These are phyloP conservation scores for Abrostola tripartita DNA, from an alignment of 2,888 invertebrate species.

Conservation along the genomic window DNA sequence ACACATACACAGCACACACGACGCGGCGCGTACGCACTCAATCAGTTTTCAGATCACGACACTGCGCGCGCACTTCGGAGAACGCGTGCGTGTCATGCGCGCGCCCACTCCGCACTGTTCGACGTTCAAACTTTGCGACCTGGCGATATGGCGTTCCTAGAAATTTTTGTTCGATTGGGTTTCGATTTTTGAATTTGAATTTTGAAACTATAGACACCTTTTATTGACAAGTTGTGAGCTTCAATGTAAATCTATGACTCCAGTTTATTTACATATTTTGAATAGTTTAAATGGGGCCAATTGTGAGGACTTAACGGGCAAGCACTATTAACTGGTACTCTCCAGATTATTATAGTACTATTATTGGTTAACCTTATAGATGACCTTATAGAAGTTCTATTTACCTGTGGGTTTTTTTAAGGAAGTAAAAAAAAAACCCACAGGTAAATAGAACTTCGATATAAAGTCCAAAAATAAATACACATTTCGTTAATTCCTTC, in stretches of 20 bases:
- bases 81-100: conserved; percentile 77
- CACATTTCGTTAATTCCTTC: no score
- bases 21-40: conserved; percentile 50
- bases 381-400: no score
- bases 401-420: no score
- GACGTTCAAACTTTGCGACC: conserved; percentile 38
- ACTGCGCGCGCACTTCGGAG: conserved; percentile 71
- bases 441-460: no score
- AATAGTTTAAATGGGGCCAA: no score
- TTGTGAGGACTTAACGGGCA: no score
- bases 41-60: conserved; percentile 79
- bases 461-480: no score
- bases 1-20: conserved; percentile 59
- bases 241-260: background rate
- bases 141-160: conserved; percentile 51
- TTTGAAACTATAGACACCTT: conserved; percentile 1
- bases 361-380: no score
- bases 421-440: no score
- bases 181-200: conserved; percentile 33
- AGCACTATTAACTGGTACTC: no score
- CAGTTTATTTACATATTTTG: no score
- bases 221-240: background rate
- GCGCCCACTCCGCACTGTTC: conserved; percentile 65
- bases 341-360: no score
- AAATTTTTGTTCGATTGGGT: conserved; percentile 42